Conservation (phyloP, 1,140 invertebrate genomes). For the Megalonaias nervosa region DNA sequence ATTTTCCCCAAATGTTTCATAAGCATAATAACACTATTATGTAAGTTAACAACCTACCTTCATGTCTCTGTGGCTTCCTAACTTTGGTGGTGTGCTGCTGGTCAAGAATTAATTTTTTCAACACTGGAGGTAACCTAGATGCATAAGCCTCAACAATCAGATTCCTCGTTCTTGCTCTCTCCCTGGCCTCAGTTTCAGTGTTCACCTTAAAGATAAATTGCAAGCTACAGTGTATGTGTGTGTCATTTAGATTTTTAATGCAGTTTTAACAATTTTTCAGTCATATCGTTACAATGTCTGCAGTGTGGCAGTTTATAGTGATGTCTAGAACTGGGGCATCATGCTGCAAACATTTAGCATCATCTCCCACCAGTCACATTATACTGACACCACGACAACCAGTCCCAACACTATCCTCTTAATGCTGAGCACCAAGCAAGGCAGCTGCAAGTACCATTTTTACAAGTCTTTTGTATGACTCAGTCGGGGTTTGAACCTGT, state of each 20-base stretch:
- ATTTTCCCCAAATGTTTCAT: not conserved
- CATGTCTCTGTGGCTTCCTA: conserved; percentile 36
- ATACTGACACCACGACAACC: not conserved
- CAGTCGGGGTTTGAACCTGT: too few species aligned
- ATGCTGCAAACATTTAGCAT: too few species aligned
- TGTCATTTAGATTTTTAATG: too few species aligned
- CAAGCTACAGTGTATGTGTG: too few species aligned
- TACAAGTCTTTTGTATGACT: too few species aligned
- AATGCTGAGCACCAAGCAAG: too few species aligned
- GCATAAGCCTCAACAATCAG: conserved; percentile 69
- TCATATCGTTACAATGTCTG: too few species aligned
- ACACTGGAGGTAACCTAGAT: conserved; percentile 60
- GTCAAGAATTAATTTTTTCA: conserved; percentile 56
- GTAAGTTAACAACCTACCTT: conserved; percentile 48
- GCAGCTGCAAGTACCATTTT: too few species aligned
- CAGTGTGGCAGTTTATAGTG: too few species aligned
- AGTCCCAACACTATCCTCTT: not conserved
- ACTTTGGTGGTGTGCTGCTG: conserved; percentile 42
- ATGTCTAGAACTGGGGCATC: too few species aligned
- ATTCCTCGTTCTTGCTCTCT: conserved; percentile 65
- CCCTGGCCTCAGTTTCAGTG: conserved; percentile 42
- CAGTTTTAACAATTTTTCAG: too few species aligned
- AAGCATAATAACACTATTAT: conserved; percentile 21
- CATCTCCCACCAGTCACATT: not conserved
- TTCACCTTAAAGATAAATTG: conserved; percentile 41